Base-by-base conservation (phyloP, 2,888 invertebrate genomes). In the Orchesella flavescens region DNA sequence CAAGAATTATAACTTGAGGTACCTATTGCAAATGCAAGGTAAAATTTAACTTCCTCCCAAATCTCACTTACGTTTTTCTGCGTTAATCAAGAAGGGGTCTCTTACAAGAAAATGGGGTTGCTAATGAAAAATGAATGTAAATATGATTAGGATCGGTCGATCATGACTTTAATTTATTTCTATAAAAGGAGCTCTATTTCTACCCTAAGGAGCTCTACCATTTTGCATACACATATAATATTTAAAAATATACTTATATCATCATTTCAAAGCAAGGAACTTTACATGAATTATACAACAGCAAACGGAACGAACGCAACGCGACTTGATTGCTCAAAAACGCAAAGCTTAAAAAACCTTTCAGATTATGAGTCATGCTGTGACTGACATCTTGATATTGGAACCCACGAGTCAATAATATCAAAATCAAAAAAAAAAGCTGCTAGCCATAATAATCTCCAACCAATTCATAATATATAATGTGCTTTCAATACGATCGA, bases 91-190 rank as follows among this genome's bases (percentile, higher is more conserved):
- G 44, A 53, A 9, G 9, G 53, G 23, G 19, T 59, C 53, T 17
- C 17, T 59, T 59, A 13, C 49, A 71, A 7, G 46, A 17, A 24
- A 71, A 71, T 53, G 21, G 53, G 53, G 53, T 69, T 53, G 71
- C 71, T 71, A 55, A 55, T 71, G 55, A 53, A 79, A 72, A 72
- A 59, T 72, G 63, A 44, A 66, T 72, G 73, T 57, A 79, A 63
- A 72, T 79, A 49, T 61, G 69, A 69, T 69, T 69, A 68, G 68
- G 69, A 69, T 68, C 69, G 65, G 68, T 76, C 76, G 83, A 86
- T 86, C 84, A 86, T 86, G 86, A 84, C 80, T 86, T 84, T 86
- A 86, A 86, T 86, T 86, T 84, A 84, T 82, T 84, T 83, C 84
- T 86, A 79, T 86, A 86, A 84, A 86, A 86, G 86, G 86, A 86